Base-by-base conservation (phyloP, 2,888 invertebrate genomes). In the Teleogryllus oceanicus region DNA sequence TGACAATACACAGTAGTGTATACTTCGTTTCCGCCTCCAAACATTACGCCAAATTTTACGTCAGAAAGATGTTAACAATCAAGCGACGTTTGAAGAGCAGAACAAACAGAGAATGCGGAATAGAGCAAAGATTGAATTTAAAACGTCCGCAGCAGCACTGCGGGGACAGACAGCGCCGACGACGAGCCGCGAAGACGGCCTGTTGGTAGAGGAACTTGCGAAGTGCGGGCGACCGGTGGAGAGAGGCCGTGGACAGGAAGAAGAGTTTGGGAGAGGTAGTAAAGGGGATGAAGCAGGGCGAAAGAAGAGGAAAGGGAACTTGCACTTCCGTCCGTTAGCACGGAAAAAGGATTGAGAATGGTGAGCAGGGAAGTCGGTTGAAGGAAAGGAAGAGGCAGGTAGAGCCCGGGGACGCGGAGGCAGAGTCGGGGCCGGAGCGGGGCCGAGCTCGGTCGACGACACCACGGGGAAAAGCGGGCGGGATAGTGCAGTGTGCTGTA, bases 401-500 rank as follows among this genome's bases (percentile, higher is more conserved):
- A 37, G 37, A 37, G 37, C 37, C 37, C 37, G 37, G 37, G 37
- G 37, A 37, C 8, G 37, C 37, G 37, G 62, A 16, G 11, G 13
- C 16, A 4, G 62, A 12, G 62, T 10, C 62, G 62, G n/a, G 13
- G 62, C 4, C 8, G 13, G 62, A 8, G 62, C 4, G 11, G 16
- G 62, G 13, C 16, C n/a, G 62, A 62, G 16, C 62, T 5, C 16
- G n/a, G 16, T 18, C 16, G 62, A 11, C 13, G 62, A 62, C 13
- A 4, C 11, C 37, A 62, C 4, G 8, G 62, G 62, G 62, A 16
- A 62, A 62, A 62, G 62, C 62, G 62, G 62, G 62, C 62, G 62
- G 62, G 62, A 62, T 62, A 62, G 62, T 62, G 62, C 62, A 62
- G 62, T 62, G 62, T 62, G 62, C 62, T 62, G 62, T 62, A 62